Conservation (phyloP, 1,140 invertebrate species). For the Hyposmocoma kahamanoa region DNA sequence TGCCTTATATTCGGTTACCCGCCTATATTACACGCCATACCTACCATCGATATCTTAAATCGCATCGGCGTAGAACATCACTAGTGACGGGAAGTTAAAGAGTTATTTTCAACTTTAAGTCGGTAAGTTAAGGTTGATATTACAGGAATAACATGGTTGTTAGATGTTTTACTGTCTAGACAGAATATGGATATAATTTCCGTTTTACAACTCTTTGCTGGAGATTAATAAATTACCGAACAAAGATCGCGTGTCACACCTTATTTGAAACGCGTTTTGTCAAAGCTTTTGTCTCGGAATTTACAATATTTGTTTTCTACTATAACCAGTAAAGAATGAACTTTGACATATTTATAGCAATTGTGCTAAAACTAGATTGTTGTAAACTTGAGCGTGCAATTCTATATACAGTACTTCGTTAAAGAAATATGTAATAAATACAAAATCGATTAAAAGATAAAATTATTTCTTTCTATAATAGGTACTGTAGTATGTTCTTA, state of each 20-base stretch:
- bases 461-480: too few species aligned
- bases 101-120: constrained; percentile 16
- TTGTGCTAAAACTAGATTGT: too few species aligned
- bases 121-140: constrained; percentile 11
- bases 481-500: too few species aligned
- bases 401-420: too few species aligned
- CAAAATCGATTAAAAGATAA: too few species aligned
- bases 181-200: constrained; percentile 59
- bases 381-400: too few species aligned
- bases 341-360: too few species aligned
- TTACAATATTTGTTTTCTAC: constrained; percentile 45
- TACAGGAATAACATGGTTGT: background rate
- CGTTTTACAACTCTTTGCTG: constrained; percentile 59
- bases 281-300: constrained; percentile 34
- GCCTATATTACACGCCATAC: constrained; percentile 58
- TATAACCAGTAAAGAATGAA: too few species aligned
- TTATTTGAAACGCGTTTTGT: constrained; percentile 60
- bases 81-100: constrained; percentile 14
- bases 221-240: constrained; percentile 59
- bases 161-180: constrained; percentile 7
- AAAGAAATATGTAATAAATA: too few species aligned
- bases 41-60: constrained; percentile 45
- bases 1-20: constrained; percentile 70
- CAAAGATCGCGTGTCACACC: constrained; percentile 58
- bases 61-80: constrained; percentile 21